These are phyloP conservation scores for Chaetops frenatus DNA, from an alignment of 2,113 vertebrate species.

Conservation along the genomic window DNA sequence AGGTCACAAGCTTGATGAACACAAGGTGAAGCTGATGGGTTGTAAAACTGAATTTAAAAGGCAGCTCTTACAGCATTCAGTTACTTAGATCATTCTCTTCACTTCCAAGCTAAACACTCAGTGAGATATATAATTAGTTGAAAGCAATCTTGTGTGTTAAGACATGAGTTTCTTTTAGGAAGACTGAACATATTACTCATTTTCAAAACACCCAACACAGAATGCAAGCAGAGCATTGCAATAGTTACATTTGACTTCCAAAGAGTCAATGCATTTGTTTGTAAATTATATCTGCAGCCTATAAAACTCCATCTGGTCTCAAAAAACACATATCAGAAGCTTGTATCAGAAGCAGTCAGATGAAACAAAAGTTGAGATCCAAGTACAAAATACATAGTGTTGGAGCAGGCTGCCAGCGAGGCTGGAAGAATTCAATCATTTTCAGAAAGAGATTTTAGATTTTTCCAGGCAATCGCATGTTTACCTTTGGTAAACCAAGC, in stretches of 20 bases:
- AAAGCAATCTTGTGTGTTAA: neutral
- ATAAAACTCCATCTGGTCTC: neutral
- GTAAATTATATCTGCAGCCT: neutral
- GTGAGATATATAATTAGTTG: neutral
- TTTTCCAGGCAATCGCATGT: neutral
- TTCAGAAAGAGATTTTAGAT: neutral
- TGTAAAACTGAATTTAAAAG: neutral
- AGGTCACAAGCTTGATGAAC: no score
- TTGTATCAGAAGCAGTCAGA: neutral
- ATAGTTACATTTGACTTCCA: neutral
- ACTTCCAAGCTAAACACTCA: neutral
- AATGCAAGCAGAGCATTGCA: neutral
- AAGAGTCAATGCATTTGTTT: neutral
- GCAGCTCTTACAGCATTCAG: neutral
- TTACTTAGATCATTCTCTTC: neutral
- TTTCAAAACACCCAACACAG: neutral
- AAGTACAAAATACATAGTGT: neutral
- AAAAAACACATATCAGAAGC: neutral
- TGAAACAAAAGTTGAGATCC: neutral
- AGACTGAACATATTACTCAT: neutral
- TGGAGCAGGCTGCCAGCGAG: neutral
- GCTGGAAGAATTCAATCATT: neutral
- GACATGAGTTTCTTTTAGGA: neutral
- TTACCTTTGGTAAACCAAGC: neutral
- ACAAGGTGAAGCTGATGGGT: neutral